Conservation (phyloP, 64 coral and sea anemone genomes). For the Anthopleura sola region DNA sequence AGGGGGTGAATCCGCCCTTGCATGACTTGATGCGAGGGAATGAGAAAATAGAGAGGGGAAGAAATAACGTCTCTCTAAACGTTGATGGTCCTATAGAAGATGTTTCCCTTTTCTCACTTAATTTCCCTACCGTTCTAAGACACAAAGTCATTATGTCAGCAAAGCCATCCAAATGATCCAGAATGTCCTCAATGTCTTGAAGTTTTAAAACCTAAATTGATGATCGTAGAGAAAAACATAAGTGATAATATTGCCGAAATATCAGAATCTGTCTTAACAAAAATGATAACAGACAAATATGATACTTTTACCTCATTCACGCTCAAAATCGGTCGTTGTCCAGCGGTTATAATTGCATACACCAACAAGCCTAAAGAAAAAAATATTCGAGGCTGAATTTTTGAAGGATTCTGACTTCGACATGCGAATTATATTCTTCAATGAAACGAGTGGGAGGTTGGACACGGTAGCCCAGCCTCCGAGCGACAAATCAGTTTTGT, state of each 20-base stretch:
- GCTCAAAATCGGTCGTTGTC: constrained; percentile 19
- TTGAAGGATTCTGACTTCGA: background rate
- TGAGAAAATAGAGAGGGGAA: too few species aligned
- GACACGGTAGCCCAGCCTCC: too few species aligned
- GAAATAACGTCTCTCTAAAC: too few species aligned
- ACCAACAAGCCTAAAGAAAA: constrained; percentile 41
- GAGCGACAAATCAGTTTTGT: too few species aligned
- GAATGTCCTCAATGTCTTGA: constrained; percentile 9
- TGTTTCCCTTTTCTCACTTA: too few species aligned
- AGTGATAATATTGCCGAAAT: too few species aligned
- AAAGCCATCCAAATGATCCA: constrained; percentile 40
- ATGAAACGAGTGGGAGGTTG: too few species aligned
- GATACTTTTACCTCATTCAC: constrained; percentile 16
- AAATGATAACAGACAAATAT: background rate
- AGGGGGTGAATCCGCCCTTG: too few species aligned
- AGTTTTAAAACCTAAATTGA: constrained; percentile 30
- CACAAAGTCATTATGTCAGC: constrained; percentile 36
- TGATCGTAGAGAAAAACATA: background rate
- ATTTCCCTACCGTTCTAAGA: constrained; percentile 31
- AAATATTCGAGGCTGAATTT: background rate
- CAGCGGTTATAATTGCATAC: constrained; percentile 35
- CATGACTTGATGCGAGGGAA: too few species aligned
- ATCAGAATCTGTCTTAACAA: too few species aligned
- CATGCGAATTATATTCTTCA: too few species aligned
- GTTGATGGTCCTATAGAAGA: too few species aligned